These are phyloP conservation scores for Azemiops feae DNA, from an alignment of 2,113 vertebrate genomes.

Conservation along the genomic window DNA sequence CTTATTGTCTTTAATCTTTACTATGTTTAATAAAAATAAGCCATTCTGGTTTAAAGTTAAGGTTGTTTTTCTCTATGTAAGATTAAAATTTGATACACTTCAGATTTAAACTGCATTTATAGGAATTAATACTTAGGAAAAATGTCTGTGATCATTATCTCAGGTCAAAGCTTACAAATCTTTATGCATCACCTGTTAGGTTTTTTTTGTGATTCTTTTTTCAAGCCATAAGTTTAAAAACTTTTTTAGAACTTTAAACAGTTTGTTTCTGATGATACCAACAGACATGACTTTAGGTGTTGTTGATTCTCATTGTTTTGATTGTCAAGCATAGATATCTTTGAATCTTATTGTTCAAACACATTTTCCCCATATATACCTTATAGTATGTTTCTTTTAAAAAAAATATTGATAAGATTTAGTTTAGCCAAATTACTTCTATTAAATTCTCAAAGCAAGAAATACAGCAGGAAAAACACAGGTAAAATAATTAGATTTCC, in stretches of 20 bases:
- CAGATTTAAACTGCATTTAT: neutral
- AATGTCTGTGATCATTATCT: neutral
- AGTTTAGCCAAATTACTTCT: neutral
- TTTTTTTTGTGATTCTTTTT: neutral
- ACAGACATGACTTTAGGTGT: neutral
- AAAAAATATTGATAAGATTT: neutral
- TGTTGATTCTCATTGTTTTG: neutral
- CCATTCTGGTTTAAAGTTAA: neutral
- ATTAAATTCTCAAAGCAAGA: neutral
- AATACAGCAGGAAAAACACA: neutral
- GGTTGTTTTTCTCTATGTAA: neutral
- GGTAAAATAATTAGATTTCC: neutral
- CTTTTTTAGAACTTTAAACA: neutral
- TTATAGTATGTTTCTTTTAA: neutral
- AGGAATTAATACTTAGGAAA: neutral
- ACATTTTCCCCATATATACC: neutral
- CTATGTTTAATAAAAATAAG: neutral
- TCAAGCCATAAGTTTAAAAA: neutral
- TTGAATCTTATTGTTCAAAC: neutral
- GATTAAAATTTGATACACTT: neutral
- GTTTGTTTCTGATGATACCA: neutral
- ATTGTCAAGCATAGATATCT: neutral
- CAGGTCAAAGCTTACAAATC: neutral
- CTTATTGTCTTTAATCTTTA: neutral
- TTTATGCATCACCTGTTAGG: neutral